Conservation (phyloP, 2,113 vertebrate genomes). For the Heteronetta atricapilla region DNA sequence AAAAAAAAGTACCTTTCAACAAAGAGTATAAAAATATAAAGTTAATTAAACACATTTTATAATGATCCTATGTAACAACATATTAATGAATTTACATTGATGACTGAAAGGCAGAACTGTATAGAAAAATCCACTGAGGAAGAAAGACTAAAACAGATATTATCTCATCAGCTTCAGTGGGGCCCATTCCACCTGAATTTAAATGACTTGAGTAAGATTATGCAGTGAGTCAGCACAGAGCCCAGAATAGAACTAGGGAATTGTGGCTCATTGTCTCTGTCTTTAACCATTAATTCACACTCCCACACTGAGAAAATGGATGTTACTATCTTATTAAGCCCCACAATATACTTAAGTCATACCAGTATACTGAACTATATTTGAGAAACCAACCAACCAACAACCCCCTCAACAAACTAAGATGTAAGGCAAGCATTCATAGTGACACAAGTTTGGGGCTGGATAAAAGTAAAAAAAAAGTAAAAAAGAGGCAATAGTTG, state of each 20-base stretch:
- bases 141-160: background rate
- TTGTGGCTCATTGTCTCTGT: slow-evolving; percentile 8
- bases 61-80: background rate
- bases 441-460: background rate
- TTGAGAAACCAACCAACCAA: background rate
- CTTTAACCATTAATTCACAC: slow-evolving; percentile 29
- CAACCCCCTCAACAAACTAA: background rate
- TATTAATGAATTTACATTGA: background rate
- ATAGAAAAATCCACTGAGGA: background rate
- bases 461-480: background rate
- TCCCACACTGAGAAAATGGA: background rate
- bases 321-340: background rate
- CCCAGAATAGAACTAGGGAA: slow-evolving; percentile 45
- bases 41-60: background rate
- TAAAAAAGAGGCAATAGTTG: background rate
- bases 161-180: background rate
- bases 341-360: background rate
- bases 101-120: background rate
- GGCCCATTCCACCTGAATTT: slow-evolving; percentile 42
- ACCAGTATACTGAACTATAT: background rate
- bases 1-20: background rate
- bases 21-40: background rate
- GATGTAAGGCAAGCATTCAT: background rate
- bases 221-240: slow-evolving; percentile 52
- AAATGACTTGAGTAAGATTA: slow-evolving; percentile 39